Percentiles rank a stretch among this genome's conserved stretches.
Conservation (phyloP, 2,888 invertebrate species). For the Lochmaea crataegi region DNA sequence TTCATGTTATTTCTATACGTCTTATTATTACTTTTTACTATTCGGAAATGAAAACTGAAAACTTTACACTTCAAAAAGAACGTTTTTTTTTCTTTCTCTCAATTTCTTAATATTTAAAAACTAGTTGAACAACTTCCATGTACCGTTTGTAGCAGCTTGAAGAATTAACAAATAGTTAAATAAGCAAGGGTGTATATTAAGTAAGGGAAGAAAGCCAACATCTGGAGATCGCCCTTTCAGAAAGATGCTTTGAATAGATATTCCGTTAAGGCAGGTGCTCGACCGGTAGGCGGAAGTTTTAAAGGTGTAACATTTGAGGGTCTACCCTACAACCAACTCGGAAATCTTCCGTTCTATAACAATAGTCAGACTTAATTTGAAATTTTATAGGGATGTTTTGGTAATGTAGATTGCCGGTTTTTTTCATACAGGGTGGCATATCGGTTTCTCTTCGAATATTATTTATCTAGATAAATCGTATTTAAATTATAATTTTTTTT, state of each 20-base stretch:
- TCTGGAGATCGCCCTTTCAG: conserved; percentile 11
- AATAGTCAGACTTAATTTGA: conserved; percentile 6
- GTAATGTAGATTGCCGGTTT: neutral
- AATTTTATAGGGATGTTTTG: neutral
- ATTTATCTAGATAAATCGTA: too few species aligned
- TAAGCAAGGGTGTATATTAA: conserved; percentile 7
- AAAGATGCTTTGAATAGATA: conserved; percentile 11
- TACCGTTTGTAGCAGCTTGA: neutral
- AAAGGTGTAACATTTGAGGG: conserved; percentile 14
- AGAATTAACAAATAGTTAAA: neutral
- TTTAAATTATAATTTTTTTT: too few species aligned
- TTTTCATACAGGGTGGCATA: neutral
- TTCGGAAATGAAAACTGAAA: too few species aligned
- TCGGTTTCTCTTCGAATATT: too few species aligned
- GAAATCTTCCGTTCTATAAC: neutral
- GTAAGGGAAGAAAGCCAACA: conserved; percentile 13
- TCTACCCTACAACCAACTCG: neutral
- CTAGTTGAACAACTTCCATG: neutral
- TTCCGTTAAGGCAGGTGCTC: conserved; percentile 19
- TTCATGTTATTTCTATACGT: too few species aligned
- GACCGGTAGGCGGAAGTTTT: conserved; percentile 20
- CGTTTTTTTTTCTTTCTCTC: too few species aligned
- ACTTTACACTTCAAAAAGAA: too few species aligned
- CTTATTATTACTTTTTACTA: too few species aligned
- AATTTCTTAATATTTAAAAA: neutral